Evolutionary conservation across 2,797 vertebrate genomes (phyloP).

Genomic region (Sebastes flavidus): DNA sequence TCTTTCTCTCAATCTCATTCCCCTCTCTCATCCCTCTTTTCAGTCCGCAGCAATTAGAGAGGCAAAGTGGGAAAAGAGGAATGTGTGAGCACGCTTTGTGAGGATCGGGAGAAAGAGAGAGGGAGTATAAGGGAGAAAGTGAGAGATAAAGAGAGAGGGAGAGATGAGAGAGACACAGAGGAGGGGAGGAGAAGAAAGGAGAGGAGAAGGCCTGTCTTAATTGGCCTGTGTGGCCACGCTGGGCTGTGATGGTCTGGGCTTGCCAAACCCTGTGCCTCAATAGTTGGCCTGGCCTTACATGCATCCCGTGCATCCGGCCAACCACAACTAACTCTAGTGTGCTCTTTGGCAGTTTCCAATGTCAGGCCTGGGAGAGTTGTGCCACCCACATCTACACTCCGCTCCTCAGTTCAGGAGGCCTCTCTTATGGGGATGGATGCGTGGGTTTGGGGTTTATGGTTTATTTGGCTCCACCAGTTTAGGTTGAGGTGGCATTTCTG

Average conservation of each 20-base stretch:
- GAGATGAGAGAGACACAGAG: slow-evolving; percentile 72
- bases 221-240: slow-evolving; percentile 80
- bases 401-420: slow-evolving; percentile 69
- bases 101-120: slow-evolving; percentile 66
- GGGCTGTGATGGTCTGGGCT: slow-evolving; percentile 69
- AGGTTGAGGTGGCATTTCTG: slow-evolving; percentile 46
- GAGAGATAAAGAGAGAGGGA: slow-evolving; percentile 66
- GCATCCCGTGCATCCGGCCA: slow-evolving; percentile 85
- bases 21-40: slow-evolving; percentile 77
- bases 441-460: slow-evolving; percentile 46
- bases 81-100: slow-evolving; percentile 82
- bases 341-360: slow-evolving; percentile 82
- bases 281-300: slow-evolving; percentile 81
- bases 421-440: slow-evolving; percentile 63
- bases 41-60: slow-evolving; percentile 84
- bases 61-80: slow-evolving; percentile 79
- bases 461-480: slow-evolving; percentile 53
- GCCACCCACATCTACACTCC: slow-evolving; percentile 78
- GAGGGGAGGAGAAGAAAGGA: slow-evolving; percentile 70
- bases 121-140: slow-evolving; percentile 68
- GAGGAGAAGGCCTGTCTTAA: slow-evolving; percentile 73
- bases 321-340: slow-evolving; percentile 85
- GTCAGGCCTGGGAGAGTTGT: slow-evolving; percentile 78
- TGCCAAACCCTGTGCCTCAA: slow-evolving; percentile 83
- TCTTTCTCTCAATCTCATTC: slow-evolving; percentile 74